These are phyloP conservation scores for Myopa testacea DNA, from an alignment of 2,888 invertebrate genomes.

Conservation along the genomic window DNA sequence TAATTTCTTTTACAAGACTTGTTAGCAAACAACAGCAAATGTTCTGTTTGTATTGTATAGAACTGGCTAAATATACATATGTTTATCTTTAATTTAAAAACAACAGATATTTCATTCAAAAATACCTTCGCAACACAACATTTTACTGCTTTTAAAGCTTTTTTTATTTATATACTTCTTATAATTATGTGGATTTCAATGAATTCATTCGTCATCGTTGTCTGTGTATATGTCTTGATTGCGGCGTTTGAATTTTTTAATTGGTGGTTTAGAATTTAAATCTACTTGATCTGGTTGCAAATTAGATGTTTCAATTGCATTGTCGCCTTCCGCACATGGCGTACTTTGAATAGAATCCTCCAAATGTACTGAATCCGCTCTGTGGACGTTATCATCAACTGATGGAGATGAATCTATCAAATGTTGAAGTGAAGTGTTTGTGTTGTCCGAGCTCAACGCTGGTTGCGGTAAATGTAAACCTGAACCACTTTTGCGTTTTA, in stretches of 20 bases:
- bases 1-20: too few relatives aligned
- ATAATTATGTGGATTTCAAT: too few relatives aligned
- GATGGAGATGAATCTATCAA: not conserved
- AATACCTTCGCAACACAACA: too few relatives aligned
- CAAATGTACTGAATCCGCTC: not conserved
- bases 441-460: slow-evolving; percentile 1
- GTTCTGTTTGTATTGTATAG: too few relatives aligned
- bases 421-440: not conserved
- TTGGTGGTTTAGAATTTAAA: slow-evolving; percentile 49
- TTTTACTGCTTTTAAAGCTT: too few relatives aligned
- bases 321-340: not conserved
- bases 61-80: too few relatives aligned
- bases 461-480: slow-evolving; percentile 59
- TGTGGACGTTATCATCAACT: not conserved
- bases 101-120: too few relatives aligned
- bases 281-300: not conserved
- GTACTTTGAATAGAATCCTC: not conserved
- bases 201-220: slow-evolving; percentile 41
- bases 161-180: too few relatives aligned
- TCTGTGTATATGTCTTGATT: slow-evolving; percentile 64
- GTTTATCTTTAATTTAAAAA: too few relatives aligned
- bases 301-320: not conserved
- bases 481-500: slow-evolving; percentile 57
- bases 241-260: slow-evolving; percentile 66
- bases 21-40: too few relatives aligned